Evolutionary conservation across 2,888 invertebrate species (phyloP).

Genomic region (Norana najaformis): DNA sequence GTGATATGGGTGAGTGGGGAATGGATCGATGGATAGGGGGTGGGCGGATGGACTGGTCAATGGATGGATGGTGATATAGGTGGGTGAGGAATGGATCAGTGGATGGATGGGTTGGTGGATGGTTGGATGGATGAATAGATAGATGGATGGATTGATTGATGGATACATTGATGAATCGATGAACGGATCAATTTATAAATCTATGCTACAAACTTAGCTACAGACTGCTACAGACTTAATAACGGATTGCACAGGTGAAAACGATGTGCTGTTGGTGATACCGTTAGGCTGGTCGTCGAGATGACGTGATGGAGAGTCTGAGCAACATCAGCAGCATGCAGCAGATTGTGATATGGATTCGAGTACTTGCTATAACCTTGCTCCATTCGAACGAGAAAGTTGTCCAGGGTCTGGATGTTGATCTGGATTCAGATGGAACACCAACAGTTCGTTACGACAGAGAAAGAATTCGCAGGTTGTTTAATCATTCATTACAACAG

Average conservation of each 20-base stretch:
- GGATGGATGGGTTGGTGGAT: background rate
- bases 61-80: too few relatives aligned
- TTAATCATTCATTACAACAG: too few relatives aligned
- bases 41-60: background rate
- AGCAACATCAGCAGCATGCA: slow-evolving; percentile 92
- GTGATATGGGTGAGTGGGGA: background rate
- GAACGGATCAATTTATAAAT: background rate
- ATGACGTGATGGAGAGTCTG: slow-evolving; percentile 90
- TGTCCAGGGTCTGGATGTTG: slow-evolving; percentile 79
- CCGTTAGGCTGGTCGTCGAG: slow-evolving; percentile 88
- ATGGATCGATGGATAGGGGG: background rate
- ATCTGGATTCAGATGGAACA: slow-evolving; percentile 66
- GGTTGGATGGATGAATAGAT: background rate
- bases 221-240: background rate
- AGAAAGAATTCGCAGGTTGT: too few relatives aligned
- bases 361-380: slow-evolving; percentile 86
- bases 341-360: slow-evolving; percentile 92
- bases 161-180: background rate
- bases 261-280: slow-evolving; percentile 62
- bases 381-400: slow-evolving; percentile 82
- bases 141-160: background rate
- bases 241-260: too few relatives aligned
- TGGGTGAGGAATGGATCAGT: background rate
- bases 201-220: background rate
- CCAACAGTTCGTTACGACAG: background rate